A percentile compares a stretch with the other conserved stretches of the same genome.
phyloP scores from a whole-genome alignment of 2,113 vertebrate species.

The Rhineura floridana region DNA sequence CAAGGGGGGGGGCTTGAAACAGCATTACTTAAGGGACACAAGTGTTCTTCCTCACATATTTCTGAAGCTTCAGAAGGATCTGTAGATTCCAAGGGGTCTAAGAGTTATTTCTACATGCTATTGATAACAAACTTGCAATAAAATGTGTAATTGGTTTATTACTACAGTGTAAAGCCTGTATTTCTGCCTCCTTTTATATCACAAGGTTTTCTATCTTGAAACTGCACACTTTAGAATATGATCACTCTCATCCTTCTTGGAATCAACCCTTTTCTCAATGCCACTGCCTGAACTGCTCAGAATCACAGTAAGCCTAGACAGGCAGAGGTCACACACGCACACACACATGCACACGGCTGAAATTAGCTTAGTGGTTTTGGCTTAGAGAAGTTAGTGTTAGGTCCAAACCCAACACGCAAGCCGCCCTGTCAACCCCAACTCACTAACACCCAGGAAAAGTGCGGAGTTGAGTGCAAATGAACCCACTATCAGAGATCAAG shows the following conservation, averaged over 20 bases:
- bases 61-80: constrained; percentile 53
- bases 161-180: constrained; percentile 26
- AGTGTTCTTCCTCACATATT: constrained; percentile 42
- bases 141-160: constrained; percentile 57
- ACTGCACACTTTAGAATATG: background rate
- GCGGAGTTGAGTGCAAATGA: no score
- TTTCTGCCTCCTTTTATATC: background rate
- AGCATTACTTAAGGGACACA: constrained; percentile 41
- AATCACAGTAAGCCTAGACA: background rate
- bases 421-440: no score
- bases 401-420: no score
- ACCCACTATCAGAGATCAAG: no score
- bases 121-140: constrained; percentile 73
- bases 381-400: background rate
- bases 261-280: background rate
- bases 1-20: constrained; percentile 44
- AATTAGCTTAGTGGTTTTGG: background rate
- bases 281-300: background rate
- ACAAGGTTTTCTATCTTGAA: background rate
- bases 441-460: no score
- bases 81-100: constrained; percentile 3
- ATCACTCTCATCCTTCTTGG: background rate
- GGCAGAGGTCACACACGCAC: background rate
- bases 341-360: no score
- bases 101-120: constrained; percentile 64